Percentiles rank a stretch among this genome's conserved stretches.
Evolutionary conservation across 2,888 invertebrate genomes (phyloP).

Genomic region (Serrognathus titanus): DNA sequence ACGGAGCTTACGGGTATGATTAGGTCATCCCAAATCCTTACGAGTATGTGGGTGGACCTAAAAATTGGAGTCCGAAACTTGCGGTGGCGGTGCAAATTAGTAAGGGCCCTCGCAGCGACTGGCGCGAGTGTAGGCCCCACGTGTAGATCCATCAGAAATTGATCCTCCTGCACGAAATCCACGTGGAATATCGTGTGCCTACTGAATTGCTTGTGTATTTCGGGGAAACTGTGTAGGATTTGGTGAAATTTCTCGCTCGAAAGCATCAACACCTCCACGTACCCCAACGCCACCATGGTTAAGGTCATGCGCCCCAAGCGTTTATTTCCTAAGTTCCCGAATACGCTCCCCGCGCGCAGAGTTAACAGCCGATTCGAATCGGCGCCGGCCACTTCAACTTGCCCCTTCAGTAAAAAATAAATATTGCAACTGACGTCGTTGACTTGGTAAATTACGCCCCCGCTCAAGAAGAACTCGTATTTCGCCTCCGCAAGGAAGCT

Average conservation of each 20-base stretch:
- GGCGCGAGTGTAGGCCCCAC: not conserved
- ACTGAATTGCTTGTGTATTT: conserved; percentile 15
- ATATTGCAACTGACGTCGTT: conserved; percentile 27
- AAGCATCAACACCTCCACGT: conserved; percentile 27
- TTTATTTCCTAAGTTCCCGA: conserved; percentile 29
- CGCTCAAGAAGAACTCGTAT: conserved; percentile 20
- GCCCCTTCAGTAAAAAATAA: conserved; percentile 27
- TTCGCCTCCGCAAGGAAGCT: conserved; percentile 15
- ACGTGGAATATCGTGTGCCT: conserved; percentile 21
- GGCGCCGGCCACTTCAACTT: conserved; percentile 29
- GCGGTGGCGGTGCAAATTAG: not conserved
- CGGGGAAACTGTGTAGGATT: conserved; percentile 23
- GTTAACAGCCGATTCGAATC: conserved; percentile 24
- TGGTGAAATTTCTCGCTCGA: conserved; percentile 20
- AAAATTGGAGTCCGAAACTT: not conserved
- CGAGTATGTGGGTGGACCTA: not conserved
- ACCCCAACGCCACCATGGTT: conserved; percentile 29
- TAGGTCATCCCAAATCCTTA: conserved; percentile 8
- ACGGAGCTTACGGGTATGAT: conserved; percentile 6
- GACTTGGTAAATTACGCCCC: conserved; percentile 17
- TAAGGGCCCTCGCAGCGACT: not conserved
- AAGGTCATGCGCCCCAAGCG: conserved; percentile 23
- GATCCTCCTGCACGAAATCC: conserved; percentile 18
- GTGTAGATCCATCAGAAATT: not conserved
- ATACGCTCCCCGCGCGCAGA: conserved; percentile 27